phyloP scores from a whole-genome alignment of 2,113 vertebrate genomes.

The Stegostoma tigrinum region DNA sequence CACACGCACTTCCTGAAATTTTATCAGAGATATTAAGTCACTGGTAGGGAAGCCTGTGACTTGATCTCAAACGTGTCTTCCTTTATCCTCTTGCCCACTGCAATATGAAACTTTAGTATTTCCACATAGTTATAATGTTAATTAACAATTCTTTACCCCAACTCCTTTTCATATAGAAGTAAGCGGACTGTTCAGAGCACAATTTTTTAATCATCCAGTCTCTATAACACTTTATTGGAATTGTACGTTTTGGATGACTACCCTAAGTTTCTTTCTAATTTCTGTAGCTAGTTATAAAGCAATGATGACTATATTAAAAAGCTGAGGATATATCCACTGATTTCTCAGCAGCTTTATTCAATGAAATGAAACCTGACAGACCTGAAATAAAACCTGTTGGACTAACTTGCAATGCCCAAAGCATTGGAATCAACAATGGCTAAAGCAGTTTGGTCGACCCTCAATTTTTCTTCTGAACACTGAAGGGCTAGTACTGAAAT shows the following conservation, averaged over 20 bases:
- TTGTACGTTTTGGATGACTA: too few species aligned
- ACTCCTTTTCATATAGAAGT: neutral
- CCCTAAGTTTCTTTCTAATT: neutral
- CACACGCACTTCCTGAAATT: neutral
- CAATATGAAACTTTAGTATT: neutral
- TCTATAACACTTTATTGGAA: neutral
- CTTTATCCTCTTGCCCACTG: neutral
- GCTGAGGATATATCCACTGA: neutral
- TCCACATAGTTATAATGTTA: neutral
- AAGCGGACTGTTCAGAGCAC: neutral
- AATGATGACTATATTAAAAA: neutral
- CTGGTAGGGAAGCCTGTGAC: neutral
- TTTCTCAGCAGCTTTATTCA: neutral
- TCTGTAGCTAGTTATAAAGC: neutral
- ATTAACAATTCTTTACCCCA: neutral
- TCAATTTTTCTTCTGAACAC: too few species aligned
- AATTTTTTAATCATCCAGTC: neutral
- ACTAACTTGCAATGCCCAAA: too few species aligned
- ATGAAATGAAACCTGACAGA: neutral
- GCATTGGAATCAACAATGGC: too few species aligned
- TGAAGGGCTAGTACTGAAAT: too few species aligned
- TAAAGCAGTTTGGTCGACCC: too few species aligned
- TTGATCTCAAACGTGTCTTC: neutral
- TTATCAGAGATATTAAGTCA: neutral
- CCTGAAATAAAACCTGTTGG: too few species aligned